These are phyloP conservation scores for Agonopterix arenella DNA, from an alignment of 2,888 invertebrate species.

Conservation along the genomic window DNA sequence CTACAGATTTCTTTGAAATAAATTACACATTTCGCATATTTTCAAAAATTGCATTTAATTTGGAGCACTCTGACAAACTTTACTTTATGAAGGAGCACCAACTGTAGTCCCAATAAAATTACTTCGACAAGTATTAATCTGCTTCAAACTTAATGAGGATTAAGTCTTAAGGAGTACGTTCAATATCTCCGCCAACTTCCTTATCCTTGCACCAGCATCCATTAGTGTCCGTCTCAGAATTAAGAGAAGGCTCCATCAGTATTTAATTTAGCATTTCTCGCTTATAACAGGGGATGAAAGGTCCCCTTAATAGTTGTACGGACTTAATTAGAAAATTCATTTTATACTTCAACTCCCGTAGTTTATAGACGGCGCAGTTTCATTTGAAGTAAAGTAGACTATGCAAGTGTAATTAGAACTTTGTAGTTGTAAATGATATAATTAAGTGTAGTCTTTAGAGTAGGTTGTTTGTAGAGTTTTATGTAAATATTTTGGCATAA, in stretches of 20 bases:
- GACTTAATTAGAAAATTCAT: constrained; percentile 28
- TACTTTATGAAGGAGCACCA: no score
- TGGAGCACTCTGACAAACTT: no score
- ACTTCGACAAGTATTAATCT: no score
- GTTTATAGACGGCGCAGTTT: constrained; percentile 18
- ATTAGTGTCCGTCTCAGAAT: constrained; percentile 7
- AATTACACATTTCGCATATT: no score
- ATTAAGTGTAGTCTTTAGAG: not conserved
- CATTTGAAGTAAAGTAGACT: constrained; percentile 14
- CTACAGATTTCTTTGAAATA: no score
- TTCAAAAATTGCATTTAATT: no score
- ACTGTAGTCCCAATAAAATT: no score
- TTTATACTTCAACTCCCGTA: constrained; percentile 15
- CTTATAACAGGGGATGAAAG: constrained; percentile 9
- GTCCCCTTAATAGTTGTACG: constrained; percentile 18
- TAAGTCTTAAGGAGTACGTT: no score
- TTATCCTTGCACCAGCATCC: not conserved
- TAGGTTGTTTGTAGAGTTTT: not conserved
- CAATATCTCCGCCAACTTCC: no score
- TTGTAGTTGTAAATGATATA: constrained; percentile 2
- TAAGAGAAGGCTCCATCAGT: constrained; percentile 14
- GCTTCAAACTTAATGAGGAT: no score
- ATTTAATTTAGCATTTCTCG: constrained; percentile 18
- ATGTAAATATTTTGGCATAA: no score
- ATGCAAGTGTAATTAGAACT: constrained; percentile 1